Percentiles rank a stretch among this genome's conserved stretches.
Conservation (phyloP, 2,797 vertebrate genomes). For the Momotus momota region DNA sequence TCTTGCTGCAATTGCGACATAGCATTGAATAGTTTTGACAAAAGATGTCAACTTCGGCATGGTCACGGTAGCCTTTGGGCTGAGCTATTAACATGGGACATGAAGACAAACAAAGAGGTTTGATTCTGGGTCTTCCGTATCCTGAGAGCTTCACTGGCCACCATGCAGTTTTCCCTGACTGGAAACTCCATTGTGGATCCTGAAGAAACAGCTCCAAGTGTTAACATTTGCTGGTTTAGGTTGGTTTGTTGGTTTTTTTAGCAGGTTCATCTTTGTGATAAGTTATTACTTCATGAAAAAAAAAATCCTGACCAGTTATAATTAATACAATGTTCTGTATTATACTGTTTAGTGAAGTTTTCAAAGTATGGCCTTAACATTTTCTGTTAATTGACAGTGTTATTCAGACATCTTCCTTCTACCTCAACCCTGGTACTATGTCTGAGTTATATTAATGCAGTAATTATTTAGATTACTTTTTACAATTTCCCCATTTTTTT, state of each 20-base stretch:
- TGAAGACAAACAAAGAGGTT: neutral
- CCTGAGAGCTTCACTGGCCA: neutral
- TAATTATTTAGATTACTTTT: slow-evolving; percentile 65
- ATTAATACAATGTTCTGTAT: slow-evolving; percentile 52
- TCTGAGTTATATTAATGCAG: slow-evolving; percentile 33
- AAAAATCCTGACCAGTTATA: neutral
- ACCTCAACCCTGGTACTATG: neutral
- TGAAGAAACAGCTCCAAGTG: neutral
- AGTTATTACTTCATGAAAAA: neutral
- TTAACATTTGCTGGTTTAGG: neutral
- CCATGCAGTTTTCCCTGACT: neutral
- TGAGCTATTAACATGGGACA: neutral
- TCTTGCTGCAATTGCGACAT: neutral
- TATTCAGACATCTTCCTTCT: slow-evolving; percentile 44
- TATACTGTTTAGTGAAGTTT: slow-evolving; percentile 49
- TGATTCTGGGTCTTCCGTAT: neutral
- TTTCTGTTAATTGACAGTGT: slow-evolving; percentile 60
- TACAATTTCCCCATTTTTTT: slow-evolving; percentile 19
- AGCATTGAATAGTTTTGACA: neutral
- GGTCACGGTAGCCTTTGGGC: neutral
- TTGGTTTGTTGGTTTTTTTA: neutral
- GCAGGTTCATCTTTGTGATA: neutral
- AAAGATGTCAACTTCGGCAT: neutral
- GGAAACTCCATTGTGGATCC: neutral
- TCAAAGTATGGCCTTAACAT: slow-evolving; percentile 26